Evolutionary conservation across 2,113 vertebrate genomes (phyloP).

Genomic region (Tor tambroides): DNA sequence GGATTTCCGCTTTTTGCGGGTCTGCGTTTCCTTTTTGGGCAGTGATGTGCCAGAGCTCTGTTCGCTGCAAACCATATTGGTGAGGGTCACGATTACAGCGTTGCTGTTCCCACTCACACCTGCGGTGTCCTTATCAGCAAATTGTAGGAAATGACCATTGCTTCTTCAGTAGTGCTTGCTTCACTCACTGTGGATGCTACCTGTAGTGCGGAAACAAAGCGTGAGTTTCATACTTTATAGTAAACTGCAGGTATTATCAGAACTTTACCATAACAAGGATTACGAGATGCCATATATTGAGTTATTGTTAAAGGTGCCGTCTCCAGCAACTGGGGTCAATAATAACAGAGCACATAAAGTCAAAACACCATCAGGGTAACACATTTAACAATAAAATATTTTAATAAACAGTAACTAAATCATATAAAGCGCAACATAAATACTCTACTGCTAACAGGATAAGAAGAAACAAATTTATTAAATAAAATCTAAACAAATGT

Average conservation of each 20-base stretch:
- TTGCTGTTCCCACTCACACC: constrained; percentile 1
- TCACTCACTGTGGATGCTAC: neutral
- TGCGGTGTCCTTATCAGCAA: neutral
- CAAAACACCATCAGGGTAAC: too few relatives aligned
- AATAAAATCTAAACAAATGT: neutral
- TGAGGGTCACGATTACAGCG: neutral
- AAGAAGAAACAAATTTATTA: neutral
- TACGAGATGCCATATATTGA: neutral
- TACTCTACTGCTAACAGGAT: neutral
- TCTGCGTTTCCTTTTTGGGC: constrained; percentile 70
- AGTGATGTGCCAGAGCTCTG: constrained; percentile 73
- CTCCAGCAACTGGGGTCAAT: neutral
- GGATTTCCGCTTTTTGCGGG: constrained; percentile 71
- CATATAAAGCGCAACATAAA: too few relatives aligned
- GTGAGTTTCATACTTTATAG: neutral
- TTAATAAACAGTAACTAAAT: neutral
- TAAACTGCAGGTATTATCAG: neutral
- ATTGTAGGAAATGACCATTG: neutral
- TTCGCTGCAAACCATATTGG: constrained; percentile 80
- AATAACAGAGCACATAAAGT: too few relatives aligned
- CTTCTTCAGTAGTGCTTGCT: neutral
- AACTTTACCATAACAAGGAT: neutral
- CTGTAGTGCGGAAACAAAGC: constrained; percentile 22
- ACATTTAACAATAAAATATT: neutral
- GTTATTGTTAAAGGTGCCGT: neutral